Evolutionary conservation across 2,797 vertebrate genomes (phyloP), one percentile per base, ranked within the genome.

Genomic region (Aythya fuligula): DNA sequence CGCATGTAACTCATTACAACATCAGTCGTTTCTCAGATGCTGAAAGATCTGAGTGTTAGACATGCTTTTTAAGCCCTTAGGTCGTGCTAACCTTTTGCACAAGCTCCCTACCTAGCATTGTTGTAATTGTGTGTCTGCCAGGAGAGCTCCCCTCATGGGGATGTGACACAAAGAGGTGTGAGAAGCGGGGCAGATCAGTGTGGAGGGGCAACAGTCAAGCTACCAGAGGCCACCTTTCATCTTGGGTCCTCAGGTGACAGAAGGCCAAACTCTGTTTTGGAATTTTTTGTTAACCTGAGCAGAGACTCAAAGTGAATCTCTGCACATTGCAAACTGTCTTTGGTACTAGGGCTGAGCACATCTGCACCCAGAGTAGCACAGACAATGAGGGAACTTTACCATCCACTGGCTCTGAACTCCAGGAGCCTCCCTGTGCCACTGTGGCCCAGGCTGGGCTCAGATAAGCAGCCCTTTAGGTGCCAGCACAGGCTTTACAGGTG

Each of bases 131-230:
- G 30, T 8, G 77, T 70, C 54, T 80, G 76, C 66, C 49, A 3
- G 34, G 71, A 84, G 73, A 25, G 54, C 49, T 49, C 41, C 38
- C 0, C 0, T 38, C 70, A 56, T 0, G 57, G 25, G 79, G 51
- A 3, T 13, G 74, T 19, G 67, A 32, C 36, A 8, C 1, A 27
- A 36, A 6, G 43, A 54, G 65, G 60, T 25, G 49, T 64, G 61
- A 89, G 87, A 30, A 21, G 4, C 0, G 2, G 61, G 61, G 6
- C 69, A 69, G 36, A 19, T 27, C 6, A 0, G 53, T 2, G 5
- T 6, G 27, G 13, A 60, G 49, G 65, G 43, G 22, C 41, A 30
- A 1, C 0, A 32, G 69, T 36, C 51, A 6, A 8, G 1, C 38
- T 79, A 4, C 38, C 72, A 57, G 74, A 15, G 51, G 10, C 53